Evolutionary conservation across 2,113 vertebrate species (phyloP), one percentile per base, ranked within the genome.

Genomic region (Noturus placidus): DNA sequence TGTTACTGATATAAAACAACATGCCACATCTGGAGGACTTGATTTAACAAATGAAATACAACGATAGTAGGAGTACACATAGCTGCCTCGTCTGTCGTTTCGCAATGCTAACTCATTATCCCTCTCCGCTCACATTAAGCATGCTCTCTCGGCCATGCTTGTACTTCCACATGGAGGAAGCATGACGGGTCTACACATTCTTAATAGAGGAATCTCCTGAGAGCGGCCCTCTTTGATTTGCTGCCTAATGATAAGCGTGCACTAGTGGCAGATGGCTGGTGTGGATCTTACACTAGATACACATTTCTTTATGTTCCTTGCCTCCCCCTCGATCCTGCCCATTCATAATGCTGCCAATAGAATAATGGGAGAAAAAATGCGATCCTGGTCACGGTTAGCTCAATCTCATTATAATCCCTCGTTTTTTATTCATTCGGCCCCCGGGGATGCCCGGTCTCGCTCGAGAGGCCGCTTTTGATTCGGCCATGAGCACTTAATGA

Each of bases 381-480:
- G 90, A 93, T 92, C 94, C 95, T 94, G 94, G 96, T 97, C 97
- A 98, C 91, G 95, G 96, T 93, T 97, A 96, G 95, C 97, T 97
- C 96, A 97, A 98, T 98, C 97, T 96, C 97, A 97, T 97, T 98
- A 98, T 94, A 96, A 95, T 94, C 94, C 92, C 93, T 93, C 91
- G 90, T 93, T 94, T 94, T 92, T 96, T 96, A 96, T 97, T 97
- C 95, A 96, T 96, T 91, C 92, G 80, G 89, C 93, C 96, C 96
- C 96, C 93, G 95, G 95, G 94, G 96, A 96, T 89, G 95, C 93
- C 95, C 94, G 94, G 95, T 93, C 95, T 95, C 92, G 93, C 91
- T 94, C 95, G 94, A 95, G 95, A 88, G 88, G 85, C 94, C 92
- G 94, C 94, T 95, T 95, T 95, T 95, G 95, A 95, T 95, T 94